Conservation (phyloP, 2,888 invertebrate genomes). For the Torymus aiolomorphi region DNA sequence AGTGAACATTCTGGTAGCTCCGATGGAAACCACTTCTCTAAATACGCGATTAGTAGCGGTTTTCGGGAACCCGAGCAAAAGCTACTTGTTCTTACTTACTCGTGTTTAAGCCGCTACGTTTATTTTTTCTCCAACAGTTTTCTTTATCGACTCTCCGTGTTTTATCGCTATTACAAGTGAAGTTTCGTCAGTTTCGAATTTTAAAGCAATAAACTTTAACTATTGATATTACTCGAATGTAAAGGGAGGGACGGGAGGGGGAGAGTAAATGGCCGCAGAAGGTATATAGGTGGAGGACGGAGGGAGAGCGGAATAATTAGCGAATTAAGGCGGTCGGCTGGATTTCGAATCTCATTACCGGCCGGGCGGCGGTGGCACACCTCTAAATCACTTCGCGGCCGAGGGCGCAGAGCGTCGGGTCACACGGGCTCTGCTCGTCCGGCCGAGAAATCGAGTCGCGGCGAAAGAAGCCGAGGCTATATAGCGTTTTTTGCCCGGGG, state of each 20-base stretch:
- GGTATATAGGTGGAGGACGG: constrained; percentile 25
- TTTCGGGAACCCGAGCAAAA: background rate
- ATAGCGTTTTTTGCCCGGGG: background rate
- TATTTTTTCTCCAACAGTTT: too few relatives aligned
- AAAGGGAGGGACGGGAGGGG: background rate
- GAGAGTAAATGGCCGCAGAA: constrained; percentile 10
- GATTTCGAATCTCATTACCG: constrained; percentile 64
- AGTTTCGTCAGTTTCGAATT: too few relatives aligned
- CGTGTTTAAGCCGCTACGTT: too few relatives aligned
- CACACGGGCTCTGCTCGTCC: too few relatives aligned
- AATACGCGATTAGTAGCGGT: background rate
- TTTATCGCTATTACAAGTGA: too few relatives aligned
- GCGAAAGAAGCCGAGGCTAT: constrained; percentile 4
- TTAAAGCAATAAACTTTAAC: too few relatives aligned
- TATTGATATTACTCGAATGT: background rate
- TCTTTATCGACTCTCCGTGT: too few relatives aligned
- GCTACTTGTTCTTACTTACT: too few relatives aligned
- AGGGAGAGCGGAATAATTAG: constrained; percentile 65
- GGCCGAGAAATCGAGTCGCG: constrained; percentile 1
- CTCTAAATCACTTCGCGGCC: background rate
- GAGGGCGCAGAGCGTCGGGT: background rate
- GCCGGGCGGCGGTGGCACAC: constrained; percentile 32
- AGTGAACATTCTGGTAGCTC: constrained; percentile 6
- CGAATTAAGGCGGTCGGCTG: constrained; percentile 64
- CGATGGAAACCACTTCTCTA: constrained; percentile 13